Evolutionary conservation across 2,888 invertebrate species (phyloP).

Genomic region (Mythimna vitellina): DNA sequence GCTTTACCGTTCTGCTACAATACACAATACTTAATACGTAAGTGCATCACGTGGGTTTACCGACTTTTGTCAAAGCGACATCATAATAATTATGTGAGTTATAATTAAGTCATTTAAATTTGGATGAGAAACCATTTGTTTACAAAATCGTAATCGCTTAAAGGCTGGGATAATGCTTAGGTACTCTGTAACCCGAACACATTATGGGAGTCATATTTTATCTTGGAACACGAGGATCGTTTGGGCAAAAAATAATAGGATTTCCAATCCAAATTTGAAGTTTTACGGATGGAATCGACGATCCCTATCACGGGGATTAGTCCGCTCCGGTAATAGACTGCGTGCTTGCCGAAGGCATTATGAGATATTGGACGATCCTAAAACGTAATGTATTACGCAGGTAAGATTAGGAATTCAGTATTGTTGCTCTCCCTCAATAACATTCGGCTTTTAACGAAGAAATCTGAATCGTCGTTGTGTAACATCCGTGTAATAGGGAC

Average conservation of each 20-base stretch:
- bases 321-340: conserved; percentile 50
- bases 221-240: neutral
- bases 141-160: conserved; percentile 14
- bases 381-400: conserved; percentile 47
- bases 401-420: conserved; percentile 50
- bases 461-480: conserved; percentile 57
- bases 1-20: conserved; percentile 15
- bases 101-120: conserved; percentile 24
- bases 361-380: conserved; percentile 41
- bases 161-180: conserved; percentile 4
- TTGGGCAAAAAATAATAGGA: conserved; percentile 37
- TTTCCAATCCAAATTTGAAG: conserved; percentile 49
- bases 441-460: conserved; percentile 65
- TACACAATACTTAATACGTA: conserved; percentile 27
- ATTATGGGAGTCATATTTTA: conserved; percentile 13
- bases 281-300: conserved; percentile 39
- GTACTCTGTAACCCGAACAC: neutral
- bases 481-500: conserved; percentile 66
- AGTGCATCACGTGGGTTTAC: neutral
- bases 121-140: conserved; percentile 15
- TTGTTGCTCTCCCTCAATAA: conserved; percentile 52
- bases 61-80: conserved; percentile 1
- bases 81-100: conserved; percentile 1
- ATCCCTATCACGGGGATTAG: conserved; percentile 56
- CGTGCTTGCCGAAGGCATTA: conserved; percentile 41